A percentile compares a stretch with the other conserved stretches of the same genome.
phyloP scores from a whole-genome alignment of 2,888 invertebrate species.

The Cerastis leucographa region DNA sequence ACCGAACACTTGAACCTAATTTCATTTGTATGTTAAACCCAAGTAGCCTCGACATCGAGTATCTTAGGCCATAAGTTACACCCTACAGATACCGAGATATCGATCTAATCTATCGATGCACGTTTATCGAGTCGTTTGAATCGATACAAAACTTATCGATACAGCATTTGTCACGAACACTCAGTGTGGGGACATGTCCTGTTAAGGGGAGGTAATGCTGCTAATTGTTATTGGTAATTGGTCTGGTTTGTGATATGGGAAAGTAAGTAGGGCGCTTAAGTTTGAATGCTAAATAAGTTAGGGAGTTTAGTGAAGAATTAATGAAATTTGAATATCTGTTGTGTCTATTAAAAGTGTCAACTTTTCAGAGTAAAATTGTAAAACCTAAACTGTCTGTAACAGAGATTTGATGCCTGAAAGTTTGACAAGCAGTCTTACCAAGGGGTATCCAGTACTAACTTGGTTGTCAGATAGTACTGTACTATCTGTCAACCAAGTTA shows the following conservation, averaged over 20 bases:
- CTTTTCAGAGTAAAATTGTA: no score
- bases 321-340: no score
- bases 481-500: no score
- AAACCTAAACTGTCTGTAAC: no score
- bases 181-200: constrained; percentile 66
- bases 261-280: no score
- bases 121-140: constrained; percentile 85
- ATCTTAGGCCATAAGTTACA: constrained; percentile 80
- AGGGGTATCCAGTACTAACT: no score
- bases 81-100: constrained; percentile 77
- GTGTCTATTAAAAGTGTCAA: no score
- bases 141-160: constrained; percentile 82
- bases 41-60: constrained; percentile 63
- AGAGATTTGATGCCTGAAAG: no score
- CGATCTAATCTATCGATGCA: constrained; percentile 87
- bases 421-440: no score
- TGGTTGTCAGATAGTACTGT: no score
- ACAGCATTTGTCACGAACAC: constrained; percentile 87
- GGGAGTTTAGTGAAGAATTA: no score
- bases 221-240: constrained; percentile 57
- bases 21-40: constrained; percentile 70
- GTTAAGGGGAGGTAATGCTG: constrained; percentile 63
- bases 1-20: constrained; percentile 51
- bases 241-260: constrained; percentile 5
- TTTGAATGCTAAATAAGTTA: no score